Evolutionary conservation across 2,797 vertebrate genomes (phyloP), one percentile per base, ranked within the genome.

Genomic region (Phaenicophaeus curvirostris): DNA sequence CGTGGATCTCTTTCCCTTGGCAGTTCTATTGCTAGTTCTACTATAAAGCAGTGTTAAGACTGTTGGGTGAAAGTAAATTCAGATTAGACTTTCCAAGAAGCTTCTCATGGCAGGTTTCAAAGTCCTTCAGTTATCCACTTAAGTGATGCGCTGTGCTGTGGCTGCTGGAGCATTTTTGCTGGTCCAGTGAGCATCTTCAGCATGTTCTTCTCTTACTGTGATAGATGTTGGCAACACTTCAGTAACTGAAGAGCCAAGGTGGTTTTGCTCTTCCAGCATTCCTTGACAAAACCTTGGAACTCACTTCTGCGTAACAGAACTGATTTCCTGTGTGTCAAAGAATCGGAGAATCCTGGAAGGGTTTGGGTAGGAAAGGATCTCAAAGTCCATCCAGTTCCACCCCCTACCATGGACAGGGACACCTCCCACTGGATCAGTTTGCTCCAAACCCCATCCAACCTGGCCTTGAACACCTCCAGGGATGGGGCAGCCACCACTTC

Each of bases 151-250:
- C 42, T 23, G 48, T 73, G 35, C 48, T 18, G 46, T 9, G 65
- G 58, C 81, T 66, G 63, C 71, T 39, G 44, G 53, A 44, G 14
- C 35, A 27, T 16, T 14, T n/a, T 50, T 20, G 67, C 72, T 63
- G 1, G 14, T 11, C 50, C 30, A 33, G 35, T 16, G 42, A n/a
- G 1, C 51, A 1, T 50, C 46, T 39, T 7, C 24, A 63, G 35
- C 10, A 0, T 13, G 1, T 37, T 24, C 20, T 20, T 28, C 18
- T 67, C n/a, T 23, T 15, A 3, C n/a, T 4, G 1, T 18, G 42
- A 11, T 10, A 57, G 35, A 3, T 44, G 5, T 18, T 54, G 68
- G 78, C 50, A 39, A 24, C 3, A 11, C 5, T 6, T 54, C 44
- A 24, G 0, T 37, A 8, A 33, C 18, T 7, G 24, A 37, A 8